Base-by-base conservation (phyloP, 2,113 vertebrate genomes). In the Pelecanus crispus region DNA sequence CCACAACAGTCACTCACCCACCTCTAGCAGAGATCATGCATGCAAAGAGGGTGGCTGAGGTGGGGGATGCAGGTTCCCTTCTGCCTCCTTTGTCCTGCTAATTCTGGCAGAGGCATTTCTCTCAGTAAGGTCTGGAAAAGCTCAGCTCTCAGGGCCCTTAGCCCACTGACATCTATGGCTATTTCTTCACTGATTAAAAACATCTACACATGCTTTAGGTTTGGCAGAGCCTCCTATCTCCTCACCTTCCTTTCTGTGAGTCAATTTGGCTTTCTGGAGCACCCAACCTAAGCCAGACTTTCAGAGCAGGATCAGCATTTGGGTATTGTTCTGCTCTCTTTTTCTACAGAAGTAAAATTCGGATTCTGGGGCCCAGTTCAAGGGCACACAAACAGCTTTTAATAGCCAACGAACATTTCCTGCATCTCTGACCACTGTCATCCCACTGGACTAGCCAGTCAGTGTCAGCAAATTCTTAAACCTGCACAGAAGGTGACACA, bases 11-110 rank as follows among this genome's bases (percentile, higher is more conserved):
- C 79, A 50, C 70, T 6, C 1, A 7, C 7, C 52, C 32, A 16
- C 13, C 44, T 36, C 2, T 0, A 12, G 31, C 53, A 49, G 26
- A 34, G 38, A 19, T 4, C 10, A 5, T 0, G 2, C 8, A 22
- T 10, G 38, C 34, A 53, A n/a, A 32, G 36, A 13, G 58, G n/a
- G 44, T 11, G 29, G 38, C 38, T 49, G 58, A n/a, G 36, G 31
- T 11, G 15, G 11, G 11, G 16, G 2, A 15, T 18, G 36, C 8
- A 13, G 4, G 36, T 22, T 52, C 38, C 31, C 10, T 58, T 49
- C 53, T 73, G 67, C 63, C 4, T 62, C 32, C 32, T 55, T 19
- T 3, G 10, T 49, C 53, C 45, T 40, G 40, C 34, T 40, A 0
- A 52, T 67, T 24, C 56, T 86, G 66, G 55, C 67, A 53, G 50